A percentile compares a stretch with the other conserved stretches of the same genome.
phyloP scores from a whole-genome alignment of 2,797 vertebrate genomes.

The Somateria mollissima region DNA sequence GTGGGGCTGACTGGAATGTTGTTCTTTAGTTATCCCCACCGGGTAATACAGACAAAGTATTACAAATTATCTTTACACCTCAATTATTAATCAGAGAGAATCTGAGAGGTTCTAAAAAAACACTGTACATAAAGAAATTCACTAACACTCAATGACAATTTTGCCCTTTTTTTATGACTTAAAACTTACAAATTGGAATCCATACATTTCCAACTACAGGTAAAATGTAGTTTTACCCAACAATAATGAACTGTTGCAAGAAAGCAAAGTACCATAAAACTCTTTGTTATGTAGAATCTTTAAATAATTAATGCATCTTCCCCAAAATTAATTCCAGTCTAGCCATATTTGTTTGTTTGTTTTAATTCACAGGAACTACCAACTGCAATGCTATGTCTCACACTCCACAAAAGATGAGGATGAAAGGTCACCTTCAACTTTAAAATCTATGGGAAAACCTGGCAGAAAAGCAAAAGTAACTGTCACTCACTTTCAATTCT shows the following conservation, averaged over 20 bases:
- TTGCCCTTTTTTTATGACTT: background rate
- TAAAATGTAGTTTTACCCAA: slow-evolving; percentile 18
- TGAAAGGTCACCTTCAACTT: background rate
- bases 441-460: background rate
- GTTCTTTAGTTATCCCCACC: background rate
- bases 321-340: background rate
- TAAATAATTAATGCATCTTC: background rate
- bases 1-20: background rate
- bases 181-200: background rate
- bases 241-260: background rate
- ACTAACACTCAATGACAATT: background rate
- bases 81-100: background rate
- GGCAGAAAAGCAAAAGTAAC: background rate
- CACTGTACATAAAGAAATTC: background rate
- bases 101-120: background rate
- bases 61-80: background rate
- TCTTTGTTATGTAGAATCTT: background rate
- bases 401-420: background rate
- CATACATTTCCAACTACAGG: background rate
- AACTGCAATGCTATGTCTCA: background rate
- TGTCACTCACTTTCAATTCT: background rate
- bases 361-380: background rate
- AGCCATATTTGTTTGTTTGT: background rate
- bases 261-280: background rate
- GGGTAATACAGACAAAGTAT: background rate